These are phyloP conservation scores for Cephus runcator DNA, from an alignment of 2,888 invertebrate genomes.

Conservation along the genomic window DNA sequence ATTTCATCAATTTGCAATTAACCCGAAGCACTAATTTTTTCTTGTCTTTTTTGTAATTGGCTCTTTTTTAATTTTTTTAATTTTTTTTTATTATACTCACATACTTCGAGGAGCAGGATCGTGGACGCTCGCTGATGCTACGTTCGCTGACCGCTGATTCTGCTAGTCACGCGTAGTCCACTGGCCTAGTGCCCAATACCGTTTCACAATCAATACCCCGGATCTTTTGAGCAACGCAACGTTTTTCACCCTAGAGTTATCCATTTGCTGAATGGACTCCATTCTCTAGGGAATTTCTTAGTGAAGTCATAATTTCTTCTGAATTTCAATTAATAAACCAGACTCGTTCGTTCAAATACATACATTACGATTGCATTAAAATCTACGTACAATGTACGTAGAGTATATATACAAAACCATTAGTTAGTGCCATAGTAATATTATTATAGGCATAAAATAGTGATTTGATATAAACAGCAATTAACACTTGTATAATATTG, in stretches of 20 bases:
- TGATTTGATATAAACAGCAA: not conserved
- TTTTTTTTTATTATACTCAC: not conserved
- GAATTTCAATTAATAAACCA: not conserved
- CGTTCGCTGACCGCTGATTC: conserved; percentile 3
- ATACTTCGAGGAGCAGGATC: not conserved
- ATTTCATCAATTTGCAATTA: not conserved
- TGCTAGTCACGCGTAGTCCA: conserved; percentile 7
- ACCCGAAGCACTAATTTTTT: not conserved
- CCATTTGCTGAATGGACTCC: not conserved
- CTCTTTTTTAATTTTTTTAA: too few relatives aligned
- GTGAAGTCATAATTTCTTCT: too few relatives aligned
- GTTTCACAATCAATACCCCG: conserved; percentile 16
- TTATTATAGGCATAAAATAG: not conserved
- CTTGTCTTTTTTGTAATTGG: not conserved
- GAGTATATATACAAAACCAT: not conserved
- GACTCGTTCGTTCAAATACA: too few relatives aligned
- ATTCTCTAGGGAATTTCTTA: not conserved
- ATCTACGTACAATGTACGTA: too few relatives aligned
- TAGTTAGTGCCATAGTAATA: not conserved
- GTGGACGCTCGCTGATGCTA: not conserved
- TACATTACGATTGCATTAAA: too few relatives aligned
- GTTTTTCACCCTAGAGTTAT: not conserved
- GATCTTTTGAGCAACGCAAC: not conserved
- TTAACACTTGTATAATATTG: not conserved
- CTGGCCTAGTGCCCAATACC: conserved; percentile 23